Conservation (phyloP, 2,888 invertebrate species). For the Reticulitermes lucifugus region DNA sequence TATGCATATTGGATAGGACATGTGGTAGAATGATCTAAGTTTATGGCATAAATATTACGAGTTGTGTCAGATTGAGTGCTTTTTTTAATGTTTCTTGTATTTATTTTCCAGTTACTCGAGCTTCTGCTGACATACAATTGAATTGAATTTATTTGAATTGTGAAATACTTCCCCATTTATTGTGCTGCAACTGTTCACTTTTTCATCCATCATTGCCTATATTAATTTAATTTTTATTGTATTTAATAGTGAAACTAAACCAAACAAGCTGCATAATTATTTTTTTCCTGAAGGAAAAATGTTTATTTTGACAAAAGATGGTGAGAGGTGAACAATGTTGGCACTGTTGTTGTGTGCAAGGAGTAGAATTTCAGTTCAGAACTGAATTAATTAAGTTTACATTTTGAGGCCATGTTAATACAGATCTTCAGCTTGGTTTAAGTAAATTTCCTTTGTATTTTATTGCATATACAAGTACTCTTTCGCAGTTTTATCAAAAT, state of each 20-base stretch:
- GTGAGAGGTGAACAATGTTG: not conserved
- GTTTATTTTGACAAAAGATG: constrained; percentile 12
- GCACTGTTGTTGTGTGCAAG: not conserved
- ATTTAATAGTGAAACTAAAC: not conserved
- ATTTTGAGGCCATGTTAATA: not conserved
- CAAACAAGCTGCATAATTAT: not conserved
- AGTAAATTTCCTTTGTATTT: not conserved
- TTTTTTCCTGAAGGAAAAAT: not conserved
- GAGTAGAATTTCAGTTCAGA: not conserved
- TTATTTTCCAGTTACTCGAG: not conserved
- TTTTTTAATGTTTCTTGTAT: constrained; percentile 23
- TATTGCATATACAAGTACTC: not conserved
- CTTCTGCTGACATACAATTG: not conserved
- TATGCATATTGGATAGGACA: constrained; percentile 22
- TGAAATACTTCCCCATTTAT: not conserved
- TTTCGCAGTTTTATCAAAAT: not conserved
- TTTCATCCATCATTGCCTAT: not conserved
- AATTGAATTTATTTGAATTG: not conserved
- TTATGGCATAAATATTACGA: constrained; percentile 27
- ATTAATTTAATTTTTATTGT: not conserved
- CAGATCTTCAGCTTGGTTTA: not conserved
- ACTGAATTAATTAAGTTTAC: not conserved
- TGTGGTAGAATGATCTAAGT: constrained; percentile 21
- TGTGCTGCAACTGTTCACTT: not conserved
- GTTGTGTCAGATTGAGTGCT: not conserved